Percentiles rank a stretch among this genome's conserved stretches.
Conservation (phyloP, 2,888 invertebrate genomes). For the Candidula unifasciata region DNA sequence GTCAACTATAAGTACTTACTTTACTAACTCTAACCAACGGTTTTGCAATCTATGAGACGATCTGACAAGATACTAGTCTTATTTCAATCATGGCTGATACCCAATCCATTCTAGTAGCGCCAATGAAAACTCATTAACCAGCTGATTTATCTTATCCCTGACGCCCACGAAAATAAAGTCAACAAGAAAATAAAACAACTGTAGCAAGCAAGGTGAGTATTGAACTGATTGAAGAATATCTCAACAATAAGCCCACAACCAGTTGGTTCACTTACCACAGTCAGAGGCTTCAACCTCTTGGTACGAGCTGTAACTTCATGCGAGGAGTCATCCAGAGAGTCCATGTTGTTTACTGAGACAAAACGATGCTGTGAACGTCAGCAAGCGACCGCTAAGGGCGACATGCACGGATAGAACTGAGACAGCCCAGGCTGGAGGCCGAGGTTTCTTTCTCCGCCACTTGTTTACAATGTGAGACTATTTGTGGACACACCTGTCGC, state of each 20-base stretch:
- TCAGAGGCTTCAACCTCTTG: slow-evolving; percentile 58
- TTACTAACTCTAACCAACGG: too few relatives aligned
- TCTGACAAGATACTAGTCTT: too few relatives aligned
- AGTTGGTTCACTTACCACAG: slow-evolving; percentile 64
- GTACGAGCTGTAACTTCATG: slow-evolving; percentile 30
- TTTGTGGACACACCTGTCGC: slow-evolving; percentile 56
- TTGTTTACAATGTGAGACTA: slow-evolving; percentile 70
- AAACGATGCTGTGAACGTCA: neutral
- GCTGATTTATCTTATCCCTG: too few relatives aligned
- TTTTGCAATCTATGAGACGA: too few relatives aligned
- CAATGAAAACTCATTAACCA: too few relatives aligned
- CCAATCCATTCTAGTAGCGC: too few relatives aligned
- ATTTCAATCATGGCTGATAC: too few relatives aligned
- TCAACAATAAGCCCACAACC: neutral
- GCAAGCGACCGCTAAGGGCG: neutral
- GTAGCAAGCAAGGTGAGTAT: too few relatives aligned
- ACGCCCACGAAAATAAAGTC: too few relatives aligned
- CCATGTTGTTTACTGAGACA: neutral
- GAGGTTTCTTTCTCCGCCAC: neutral
- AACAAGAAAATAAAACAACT: too few relatives aligned
- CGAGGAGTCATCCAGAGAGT: neutral
- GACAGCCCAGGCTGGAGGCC: neutral
- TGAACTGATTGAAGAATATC: neutral
- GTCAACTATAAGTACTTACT: too few relatives aligned
- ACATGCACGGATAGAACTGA: neutral